Evolutionary conservation across 2,888 invertebrate genomes (phyloP).

Genomic region (Epinotia nisella): DNA sequence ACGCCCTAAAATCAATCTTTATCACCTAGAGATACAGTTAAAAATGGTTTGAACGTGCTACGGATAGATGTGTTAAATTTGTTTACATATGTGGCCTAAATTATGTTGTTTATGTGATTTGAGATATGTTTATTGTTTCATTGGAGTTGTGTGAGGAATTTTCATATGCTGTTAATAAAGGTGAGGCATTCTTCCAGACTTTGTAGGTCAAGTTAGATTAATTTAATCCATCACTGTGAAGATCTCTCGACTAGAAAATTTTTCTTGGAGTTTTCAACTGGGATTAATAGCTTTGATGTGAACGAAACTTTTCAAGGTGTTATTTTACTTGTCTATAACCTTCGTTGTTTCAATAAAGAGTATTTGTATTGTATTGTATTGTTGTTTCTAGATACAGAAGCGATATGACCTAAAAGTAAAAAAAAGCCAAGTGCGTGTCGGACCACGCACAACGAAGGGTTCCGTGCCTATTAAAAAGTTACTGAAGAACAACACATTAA

Average conservation of each 20-base stretch:
- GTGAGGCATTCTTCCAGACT: not conserved
- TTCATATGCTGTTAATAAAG: slow-evolving; percentile 31
- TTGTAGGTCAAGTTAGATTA: not conserved
- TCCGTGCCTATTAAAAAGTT: too few species aligned
- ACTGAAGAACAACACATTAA: too few species aligned
- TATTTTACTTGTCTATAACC: not conserved
- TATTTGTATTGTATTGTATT: too few species aligned
- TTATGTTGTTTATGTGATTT: slow-evolving; percentile 43
- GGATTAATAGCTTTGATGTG: not conserved
- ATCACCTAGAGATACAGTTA: not conserved
- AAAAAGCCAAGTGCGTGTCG: too few species aligned
- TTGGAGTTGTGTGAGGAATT: slow-evolving; percentile 34
- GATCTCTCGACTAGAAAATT: not conserved
- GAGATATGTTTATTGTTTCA: slow-evolving; percentile 41
- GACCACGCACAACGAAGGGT: too few species aligned
- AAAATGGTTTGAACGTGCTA: not conserved
- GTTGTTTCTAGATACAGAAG: too few species aligned
- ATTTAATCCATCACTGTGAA: not conserved
- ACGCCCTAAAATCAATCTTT: slow-evolving; percentile 6
- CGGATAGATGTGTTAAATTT: slow-evolving; percentile 3
- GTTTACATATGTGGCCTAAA: slow-evolving; percentile 40
- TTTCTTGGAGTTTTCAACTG: not conserved
- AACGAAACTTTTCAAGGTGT: not conserved
- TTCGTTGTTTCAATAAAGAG: not conserved
- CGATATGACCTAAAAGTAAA: too few species aligned